A percentile compares a stretch with the other conserved stretches of the same genome.
These are phyloP conservation scores for Mellilla xanthometata DNA, from an alignment of 2,888 invertebrate genomes.

Conservation along the genomic window DNA sequence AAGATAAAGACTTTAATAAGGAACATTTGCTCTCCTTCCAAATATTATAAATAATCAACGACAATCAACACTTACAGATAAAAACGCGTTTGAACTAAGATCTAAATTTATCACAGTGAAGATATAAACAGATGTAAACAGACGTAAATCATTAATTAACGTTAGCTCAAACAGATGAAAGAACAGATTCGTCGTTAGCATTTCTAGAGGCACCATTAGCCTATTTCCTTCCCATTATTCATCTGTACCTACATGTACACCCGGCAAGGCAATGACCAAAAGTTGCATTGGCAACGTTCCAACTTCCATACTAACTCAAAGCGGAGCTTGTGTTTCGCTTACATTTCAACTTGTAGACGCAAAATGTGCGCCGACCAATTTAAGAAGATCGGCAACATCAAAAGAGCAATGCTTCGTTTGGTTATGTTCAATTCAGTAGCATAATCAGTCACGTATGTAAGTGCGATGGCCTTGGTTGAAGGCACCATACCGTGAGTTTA, in stretches of 20 bases:
- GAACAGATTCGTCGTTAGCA: slow-evolving; percentile 13
- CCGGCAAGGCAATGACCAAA: slow-evolving; percentile 38
- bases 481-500: slow-evolving; percentile 35
- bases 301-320: slow-evolving; percentile 53
- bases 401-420: slow-evolving; percentile 35
- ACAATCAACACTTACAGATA: no score
- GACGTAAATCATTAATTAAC: slow-evolving; percentile 4
- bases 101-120: no score
- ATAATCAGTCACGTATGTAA: slow-evolving; percentile 43
- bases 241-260: slow-evolving; percentile 15
- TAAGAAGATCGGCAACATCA: slow-evolving; percentile 42
- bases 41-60: no score
- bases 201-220: slow-evolving; percentile 18
- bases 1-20: no score
- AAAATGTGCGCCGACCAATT: slow-evolving; percentile 36
- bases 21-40: no score
- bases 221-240: slow-evolving; percentile 23
- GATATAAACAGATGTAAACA: no score
- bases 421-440: slow-evolving; percentile 57
- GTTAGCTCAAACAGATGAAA: slow-evolving; percentile 15
- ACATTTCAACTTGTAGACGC: background rate
- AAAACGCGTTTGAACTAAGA: no score
- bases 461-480: slow-evolving; percentile 48
- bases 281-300: slow-evolving; percentile 48
- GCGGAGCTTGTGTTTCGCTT: slow-evolving; percentile 9